Conservation (phyloP, 1,140 invertebrate genomes). For the Rhagoletis pomonella region DNA sequence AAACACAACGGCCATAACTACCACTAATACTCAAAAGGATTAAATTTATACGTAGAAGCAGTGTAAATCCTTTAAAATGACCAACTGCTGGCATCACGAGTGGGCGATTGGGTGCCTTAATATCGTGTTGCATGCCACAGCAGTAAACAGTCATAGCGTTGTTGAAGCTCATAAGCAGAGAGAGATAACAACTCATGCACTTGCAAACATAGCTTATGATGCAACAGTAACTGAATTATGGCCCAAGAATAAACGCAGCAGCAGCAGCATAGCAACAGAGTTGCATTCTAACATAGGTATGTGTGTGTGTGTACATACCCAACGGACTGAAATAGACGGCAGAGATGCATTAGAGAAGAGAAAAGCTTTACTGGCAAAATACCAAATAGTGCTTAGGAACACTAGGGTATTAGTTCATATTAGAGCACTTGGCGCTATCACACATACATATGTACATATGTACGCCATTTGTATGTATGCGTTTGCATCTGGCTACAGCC, state of each 20-base stretch:
- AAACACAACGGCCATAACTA: conserved; percentile 30
- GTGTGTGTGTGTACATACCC: neutral
- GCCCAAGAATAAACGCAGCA: too few relatives aligned
- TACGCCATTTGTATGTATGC: neutral
- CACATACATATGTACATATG: neutral
- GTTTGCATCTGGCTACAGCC: neutral
- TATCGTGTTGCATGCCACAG: neutral
- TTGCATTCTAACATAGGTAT: neutral
- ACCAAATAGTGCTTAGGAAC: neutral
- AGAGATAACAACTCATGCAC: conserved; percentile 24
- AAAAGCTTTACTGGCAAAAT: conserved; percentile 6
- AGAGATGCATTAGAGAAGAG: neutral
- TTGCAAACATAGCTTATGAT: conserved; percentile 34
- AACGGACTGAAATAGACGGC: conserved; percentile 40
- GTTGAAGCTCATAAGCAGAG: conserved; percentile 29
- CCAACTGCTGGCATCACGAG: neutral
- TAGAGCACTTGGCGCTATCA: neutral
- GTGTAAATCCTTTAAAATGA: conserved; percentile 27
- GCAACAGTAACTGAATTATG: conserved; percentile 51
- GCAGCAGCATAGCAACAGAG: neutral
- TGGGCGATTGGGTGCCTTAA: neutral
- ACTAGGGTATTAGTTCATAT: too few relatives aligned
- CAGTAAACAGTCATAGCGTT: neutral
- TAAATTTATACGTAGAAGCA: conserved; percentile 7
- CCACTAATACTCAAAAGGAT: conserved; percentile 32